phyloP scores from a whole-genome alignment of 2,888 invertebrate species.

The Ellobium chinense region DNA sequence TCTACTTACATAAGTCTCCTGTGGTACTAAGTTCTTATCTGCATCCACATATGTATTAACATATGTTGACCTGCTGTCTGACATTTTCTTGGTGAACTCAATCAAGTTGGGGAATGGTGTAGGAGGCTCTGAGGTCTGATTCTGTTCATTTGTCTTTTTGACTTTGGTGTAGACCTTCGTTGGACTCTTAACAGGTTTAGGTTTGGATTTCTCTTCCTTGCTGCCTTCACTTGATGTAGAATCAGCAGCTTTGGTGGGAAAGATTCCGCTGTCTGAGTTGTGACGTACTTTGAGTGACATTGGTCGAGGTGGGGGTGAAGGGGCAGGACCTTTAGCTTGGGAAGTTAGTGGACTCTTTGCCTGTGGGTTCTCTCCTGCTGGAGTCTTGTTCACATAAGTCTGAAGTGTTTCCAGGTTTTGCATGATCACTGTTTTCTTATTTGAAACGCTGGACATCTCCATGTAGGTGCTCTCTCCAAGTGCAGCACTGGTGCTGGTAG shows the following conservation, averaged over 20 bases:
- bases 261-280: constrained; percentile 29
- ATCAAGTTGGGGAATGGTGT: constrained; percentile 58
- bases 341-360: background rate
- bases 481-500: constrained; percentile 33
- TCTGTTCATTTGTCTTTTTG: constrained; percentile 5
- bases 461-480: constrained; percentile 68
- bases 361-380: constrained; percentile 37
- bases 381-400: constrained; percentile 53
- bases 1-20: constrained; percentile 25
- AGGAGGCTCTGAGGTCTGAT: constrained; percentile 33
- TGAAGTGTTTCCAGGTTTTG: constrained; percentile 58
- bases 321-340: constrained; percentile 25
- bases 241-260: background rate
- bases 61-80: constrained; percentile 46
- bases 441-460: constrained; percentile 62
- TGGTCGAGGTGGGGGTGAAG: constrained; percentile 30
- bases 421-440: constrained; percentile 55
- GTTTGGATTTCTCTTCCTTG: background rate
- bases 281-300: constrained; percentile 32
- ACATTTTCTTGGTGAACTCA: constrained; percentile 54
- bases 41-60: constrained; percentile 47
- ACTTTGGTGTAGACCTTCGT: constrained; percentile 39
- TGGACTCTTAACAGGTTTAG: constrained; percentile 35
- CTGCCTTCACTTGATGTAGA: background rate
- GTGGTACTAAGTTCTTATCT: constrained; percentile 6